phyloP scores from a whole-genome alignment of 2,888 invertebrate species.

The Halictus ligatus region DNA sequence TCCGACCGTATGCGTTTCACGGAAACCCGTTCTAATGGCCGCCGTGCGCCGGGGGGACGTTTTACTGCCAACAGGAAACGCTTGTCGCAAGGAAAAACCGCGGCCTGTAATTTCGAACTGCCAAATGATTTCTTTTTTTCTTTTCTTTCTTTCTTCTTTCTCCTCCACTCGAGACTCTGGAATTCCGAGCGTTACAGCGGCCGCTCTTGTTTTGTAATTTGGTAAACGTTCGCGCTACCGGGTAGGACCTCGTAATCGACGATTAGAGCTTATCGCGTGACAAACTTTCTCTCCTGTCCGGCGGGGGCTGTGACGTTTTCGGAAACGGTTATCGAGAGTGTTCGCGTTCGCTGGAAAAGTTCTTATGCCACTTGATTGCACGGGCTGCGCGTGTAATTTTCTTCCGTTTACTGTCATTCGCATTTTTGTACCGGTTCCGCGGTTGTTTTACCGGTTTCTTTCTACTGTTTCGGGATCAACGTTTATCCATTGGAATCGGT shows the following conservation, averaged over 20 bases:
- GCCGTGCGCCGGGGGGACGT: background rate
- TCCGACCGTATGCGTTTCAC: background rate
- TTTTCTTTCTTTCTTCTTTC: no score
- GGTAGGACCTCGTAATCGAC: background rate
- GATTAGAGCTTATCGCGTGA: constrained; percentile 1
- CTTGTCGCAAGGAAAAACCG: background rate
- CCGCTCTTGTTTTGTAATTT: background rate
- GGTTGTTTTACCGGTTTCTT: background rate
- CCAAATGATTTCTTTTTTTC: background rate
- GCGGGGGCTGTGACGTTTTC: background rate
- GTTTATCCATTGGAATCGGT: background rate
- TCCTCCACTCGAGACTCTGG: background rate
- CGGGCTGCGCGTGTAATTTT: background rate
- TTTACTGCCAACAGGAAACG: constrained; percentile 1
- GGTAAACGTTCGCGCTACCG: background rate
- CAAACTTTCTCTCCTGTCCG: constrained; percentile 1
- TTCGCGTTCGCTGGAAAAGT: background rate
- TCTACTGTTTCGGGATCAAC: background rate
- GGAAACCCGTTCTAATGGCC: constrained; percentile 6
- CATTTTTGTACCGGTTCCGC: background rate
- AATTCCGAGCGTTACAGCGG: background rate
- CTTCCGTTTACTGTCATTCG: background rate
- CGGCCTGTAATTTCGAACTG: background rate
- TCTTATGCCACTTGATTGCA: background rate
- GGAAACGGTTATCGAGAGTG: background rate